Evolutionary conservation across 2,888 invertebrate species (phyloP).

Genomic region (Erynnis tages): DNA sequence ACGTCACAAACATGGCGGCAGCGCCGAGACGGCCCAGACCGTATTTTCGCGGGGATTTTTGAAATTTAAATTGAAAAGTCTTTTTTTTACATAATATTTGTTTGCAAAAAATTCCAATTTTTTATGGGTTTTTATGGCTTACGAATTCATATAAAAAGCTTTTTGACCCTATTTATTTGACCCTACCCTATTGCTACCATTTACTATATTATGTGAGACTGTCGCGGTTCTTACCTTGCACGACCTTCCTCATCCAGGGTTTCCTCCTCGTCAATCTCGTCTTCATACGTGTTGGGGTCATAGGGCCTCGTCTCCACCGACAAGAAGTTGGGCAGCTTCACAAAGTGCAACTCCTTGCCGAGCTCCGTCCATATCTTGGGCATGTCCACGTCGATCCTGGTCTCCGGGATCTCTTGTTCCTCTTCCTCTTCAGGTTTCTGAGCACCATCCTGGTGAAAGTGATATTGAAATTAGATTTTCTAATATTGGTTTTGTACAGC

Average conservation of each 20-base stretch:
- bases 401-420: slow-evolving; percentile 94
- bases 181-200: no score
- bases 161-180: no score
- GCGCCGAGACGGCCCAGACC: no score
- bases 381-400: slow-evolving; percentile 97
- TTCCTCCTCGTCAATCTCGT: slow-evolving; percentile 99
- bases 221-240: slow-evolving; percentile 85
- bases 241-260: slow-evolving; percentile 98
- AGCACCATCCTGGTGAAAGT: slow-evolving; percentile 56
- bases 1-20: no score
- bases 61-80: no score
- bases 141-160: no score
- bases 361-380: slow-evolving; percentile 96
- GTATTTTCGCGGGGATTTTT: no score
- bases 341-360: slow-evolving; percentile 96
- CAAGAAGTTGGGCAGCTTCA: slow-evolving; percentile 98
- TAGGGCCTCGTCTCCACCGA: slow-evolving; percentile 99
- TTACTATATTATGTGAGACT: no score
- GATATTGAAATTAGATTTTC: neutral
- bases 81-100: no score
- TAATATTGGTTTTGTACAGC: no score
- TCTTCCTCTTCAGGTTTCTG: slow-evolving; percentile 85
- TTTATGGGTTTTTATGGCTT: no score
- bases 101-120: no score
- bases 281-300: slow-evolving; percentile 96